Base-by-base conservation (phyloP, 2,113 vertebrate species). In the Oreochromis aureus region DNA sequence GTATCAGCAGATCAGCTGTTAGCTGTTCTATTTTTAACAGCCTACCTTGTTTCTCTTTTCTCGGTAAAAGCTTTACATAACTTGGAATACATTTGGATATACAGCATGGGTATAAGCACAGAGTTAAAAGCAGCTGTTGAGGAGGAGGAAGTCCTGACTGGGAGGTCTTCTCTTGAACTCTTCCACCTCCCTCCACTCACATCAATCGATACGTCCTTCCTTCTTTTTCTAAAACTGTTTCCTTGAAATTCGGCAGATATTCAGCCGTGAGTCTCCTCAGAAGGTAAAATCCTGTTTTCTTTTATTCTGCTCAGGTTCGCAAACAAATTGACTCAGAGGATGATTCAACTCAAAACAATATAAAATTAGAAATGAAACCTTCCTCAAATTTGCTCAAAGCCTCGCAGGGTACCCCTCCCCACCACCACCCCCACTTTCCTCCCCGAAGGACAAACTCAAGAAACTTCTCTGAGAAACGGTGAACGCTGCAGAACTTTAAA, bases 121-220 rank as follows among this genome's bases (percentile, higher is more conserved):
- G 61, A 89, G 88, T 73, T 91, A 89, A 90, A 90, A 83, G 6
- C 3, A 24, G 13, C 63, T 55, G 36, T 1, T 85, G 89, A 90
- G 85, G 86, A 86, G 91, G 83, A 88, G 90, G 83, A 82, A 16
- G 88, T 84, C 87, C 78, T 82, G 88, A 84, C 86, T 46, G 78
- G 2, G 59, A 76, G 55, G 6, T 63, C 51, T 80, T 36, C 63
- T 84, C 84, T 56, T 91, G 82, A 89, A 82, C 89, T 69, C 81
- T 7, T 69, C 34, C 80, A 16, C 76, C 78, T 69, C 53, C 78
- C 48, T 90, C 76, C 84, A 12, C 82, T 66, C 24, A 2, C 34
- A 19, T 2, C 1, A 82, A 88, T 91, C 87, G 1, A 84, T 90
- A 82, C 53, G 34, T 53, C 56, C 22, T 61, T 82, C 58, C 85